Base-by-base conservation (phyloP, 2,888 invertebrate species). In the Scrobipalpa atriplicella region DNA sequence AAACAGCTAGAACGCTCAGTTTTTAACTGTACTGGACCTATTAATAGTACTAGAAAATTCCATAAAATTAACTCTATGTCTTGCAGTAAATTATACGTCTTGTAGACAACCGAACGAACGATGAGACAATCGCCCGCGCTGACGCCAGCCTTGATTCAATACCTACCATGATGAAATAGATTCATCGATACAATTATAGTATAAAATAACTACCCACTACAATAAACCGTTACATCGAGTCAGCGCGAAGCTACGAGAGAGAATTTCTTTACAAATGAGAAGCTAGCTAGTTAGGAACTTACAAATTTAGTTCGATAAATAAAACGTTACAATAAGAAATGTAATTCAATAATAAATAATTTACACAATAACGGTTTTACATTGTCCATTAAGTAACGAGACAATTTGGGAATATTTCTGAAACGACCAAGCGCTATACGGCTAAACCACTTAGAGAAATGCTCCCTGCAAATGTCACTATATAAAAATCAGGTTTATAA, bases 271-370 rank as follows among this genome's bases (percentile, higher is more conserved):
- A 85, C 83, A 85, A 84, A 81, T 84, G 85, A 85, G 83, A 86
- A 86, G 88, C 85, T 89, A 90, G 89, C 90, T 90, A 89, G 89
- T 89, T 92, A 92, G 92, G 92, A 92, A 92, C 92, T 92, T 90
- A 90, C 83, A 88, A 87, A 85, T 88, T 88, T 87, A 88, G 85
- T 82, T 82, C 80, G 86, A 87, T 90, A 90, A 90, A 90, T 90
- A 90, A 85, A 83, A 82, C 76, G 75, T 86, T 84, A 84, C 76
- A 79, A 79, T 72, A 79, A 74, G 78, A 81, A 75, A 81, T 83
- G 82, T 84, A 84, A 84, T 86, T 85, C 76, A 80, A 84, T 83
- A 90, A 90, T 90, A 90, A 91, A 90, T 90, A 90, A 88, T 89
- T 87, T 87, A 88, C 88, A 90, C 83, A 83, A 84, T 75, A 70